Conservation (phyloP, 1,140 invertebrate genomes). For the Hydropsyche tenuis region DNA sequence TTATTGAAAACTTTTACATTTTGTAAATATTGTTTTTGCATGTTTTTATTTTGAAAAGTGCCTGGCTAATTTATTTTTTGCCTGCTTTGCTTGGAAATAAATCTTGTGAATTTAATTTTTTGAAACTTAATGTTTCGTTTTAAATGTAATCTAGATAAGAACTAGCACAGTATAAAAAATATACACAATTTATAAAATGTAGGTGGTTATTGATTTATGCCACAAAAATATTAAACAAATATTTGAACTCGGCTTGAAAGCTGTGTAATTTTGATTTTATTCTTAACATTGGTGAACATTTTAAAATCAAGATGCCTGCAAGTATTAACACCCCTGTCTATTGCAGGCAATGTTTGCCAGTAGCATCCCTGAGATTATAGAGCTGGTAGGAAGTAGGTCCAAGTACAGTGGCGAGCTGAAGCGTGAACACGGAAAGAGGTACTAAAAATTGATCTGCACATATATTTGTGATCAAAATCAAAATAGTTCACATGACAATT, state of each 20-base stretch:
- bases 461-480: constrained; percentile 36
- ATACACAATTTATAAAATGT: constrained; percentile 16
- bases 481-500: neutral
- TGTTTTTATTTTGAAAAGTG: constrained; percentile 49
- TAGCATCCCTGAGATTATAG: constrained; percentile 99
- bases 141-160: constrained; percentile 2
- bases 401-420: constrained; percentile 98
- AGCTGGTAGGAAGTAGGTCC: constrained; percentile 96
- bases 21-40: constrained; percentile 38
- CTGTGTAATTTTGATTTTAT: constrained; percentile 9
- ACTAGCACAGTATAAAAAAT: constrained; percentile 24
- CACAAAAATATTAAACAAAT: neutral
- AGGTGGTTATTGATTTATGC: constrained; percentile 1
- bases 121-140: constrained; percentile 4
- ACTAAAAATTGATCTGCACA: constrained; percentile 63
- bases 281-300: constrained; percentile 33
- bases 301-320: constrained; percentile 32
- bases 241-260: neutral
- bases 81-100: constrained; percentile 58
- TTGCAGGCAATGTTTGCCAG: constrained; percentile 96
- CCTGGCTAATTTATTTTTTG: constrained; percentile 63
- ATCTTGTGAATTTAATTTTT: constrained; percentile 19
- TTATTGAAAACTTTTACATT: neutral
- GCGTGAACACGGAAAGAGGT: constrained; percentile 98
- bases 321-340: constrained; percentile 62